Evolutionary conservation across 1,140 invertebrate genomes (phyloP).

Genomic region (Arctopsyche grandis): DNA sequence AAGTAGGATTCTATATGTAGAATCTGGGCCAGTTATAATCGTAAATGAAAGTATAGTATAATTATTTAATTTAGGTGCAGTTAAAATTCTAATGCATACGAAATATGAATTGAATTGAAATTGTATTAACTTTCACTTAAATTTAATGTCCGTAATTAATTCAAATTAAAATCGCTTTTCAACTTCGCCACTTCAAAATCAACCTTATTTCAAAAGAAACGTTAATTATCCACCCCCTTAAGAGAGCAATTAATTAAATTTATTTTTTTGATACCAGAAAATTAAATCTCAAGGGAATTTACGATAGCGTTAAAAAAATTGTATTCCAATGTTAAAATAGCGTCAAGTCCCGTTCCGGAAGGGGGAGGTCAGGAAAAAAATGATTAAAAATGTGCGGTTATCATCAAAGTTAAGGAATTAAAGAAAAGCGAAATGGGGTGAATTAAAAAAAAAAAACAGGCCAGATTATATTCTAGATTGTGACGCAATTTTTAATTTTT

Average conservation of each 20-base stretch:
- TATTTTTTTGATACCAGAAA: neutral
- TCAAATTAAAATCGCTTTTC: no score
- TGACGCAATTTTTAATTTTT: constrained; percentile 9
- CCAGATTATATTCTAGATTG: constrained; percentile 25
- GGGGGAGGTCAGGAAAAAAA: constrained; percentile 8
- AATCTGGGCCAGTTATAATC: no score
- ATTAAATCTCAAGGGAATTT: neutral
- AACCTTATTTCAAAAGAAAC: neutral
- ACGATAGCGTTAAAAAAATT: neutral
- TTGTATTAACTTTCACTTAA: no score
- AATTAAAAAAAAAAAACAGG: neutral
- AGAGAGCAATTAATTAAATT: neutral
- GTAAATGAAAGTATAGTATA: no score
- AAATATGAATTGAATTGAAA: no score
- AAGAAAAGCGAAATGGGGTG: constrained; percentile 26
- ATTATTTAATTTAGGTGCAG: no score
- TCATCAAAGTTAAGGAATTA: constrained; percentile 4
- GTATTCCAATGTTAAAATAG: neutral
- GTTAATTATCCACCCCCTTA: neutral
- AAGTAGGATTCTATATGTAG: no score
- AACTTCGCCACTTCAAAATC: no score
- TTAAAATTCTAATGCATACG: no score
- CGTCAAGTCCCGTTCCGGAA: neutral
- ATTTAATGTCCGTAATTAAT: no score
- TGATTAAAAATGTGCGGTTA: neutral